Percentiles rank a stretch among this genome's conserved stretches.
Evolutionary conservation across 2,888 invertebrate genomes (phyloP).

Genomic region (Watsonalla cultraria): DNA sequence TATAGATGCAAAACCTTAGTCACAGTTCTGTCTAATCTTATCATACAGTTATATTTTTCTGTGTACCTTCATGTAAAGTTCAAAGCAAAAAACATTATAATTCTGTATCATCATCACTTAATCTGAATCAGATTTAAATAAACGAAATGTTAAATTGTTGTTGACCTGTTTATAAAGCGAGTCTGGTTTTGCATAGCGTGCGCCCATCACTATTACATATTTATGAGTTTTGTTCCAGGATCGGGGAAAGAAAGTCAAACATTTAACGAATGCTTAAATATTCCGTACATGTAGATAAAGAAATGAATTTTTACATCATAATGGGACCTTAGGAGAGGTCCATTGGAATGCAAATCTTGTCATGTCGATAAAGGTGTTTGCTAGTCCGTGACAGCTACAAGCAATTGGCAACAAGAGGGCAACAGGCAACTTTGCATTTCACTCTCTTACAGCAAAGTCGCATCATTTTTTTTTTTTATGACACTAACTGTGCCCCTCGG

Average conservation of each 20-base stretch:
- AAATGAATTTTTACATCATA: conserved; percentile 68
- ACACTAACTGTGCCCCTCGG: no score
- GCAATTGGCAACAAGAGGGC: no score
- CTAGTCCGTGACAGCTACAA: neutral
- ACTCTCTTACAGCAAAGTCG: no score
- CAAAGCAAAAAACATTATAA: neutral
- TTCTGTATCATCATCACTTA: conserved; percentile 18
- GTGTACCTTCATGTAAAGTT: no score
- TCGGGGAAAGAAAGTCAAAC: conserved; percentile 71
- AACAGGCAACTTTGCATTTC: no score
- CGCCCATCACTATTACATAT: conserved; percentile 63
- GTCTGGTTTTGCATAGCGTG: conserved; percentile 57
- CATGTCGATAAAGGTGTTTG: conserved; percentile 23
- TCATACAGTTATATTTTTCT: no score
- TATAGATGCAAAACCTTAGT: no score
- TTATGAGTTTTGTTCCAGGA: conserved; percentile 72
- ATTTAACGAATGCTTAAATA: conserved; percentile 73
- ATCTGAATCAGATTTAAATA: conserved; percentile 35
- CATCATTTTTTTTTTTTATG: no score
- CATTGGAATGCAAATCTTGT: conserved; percentile 57
- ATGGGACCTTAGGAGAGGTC: conserved; percentile 32
- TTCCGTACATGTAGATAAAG: conserved; percentile 71
- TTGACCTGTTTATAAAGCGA: conserved; percentile 60
- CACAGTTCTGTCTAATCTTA: no score
- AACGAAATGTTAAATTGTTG: conserved; percentile 52